Percentiles rank a stretch among this genome's conserved stretches.
Conservation (phyloP, 2,888 invertebrate genomes). For the Epistrophella euchroma region DNA sequence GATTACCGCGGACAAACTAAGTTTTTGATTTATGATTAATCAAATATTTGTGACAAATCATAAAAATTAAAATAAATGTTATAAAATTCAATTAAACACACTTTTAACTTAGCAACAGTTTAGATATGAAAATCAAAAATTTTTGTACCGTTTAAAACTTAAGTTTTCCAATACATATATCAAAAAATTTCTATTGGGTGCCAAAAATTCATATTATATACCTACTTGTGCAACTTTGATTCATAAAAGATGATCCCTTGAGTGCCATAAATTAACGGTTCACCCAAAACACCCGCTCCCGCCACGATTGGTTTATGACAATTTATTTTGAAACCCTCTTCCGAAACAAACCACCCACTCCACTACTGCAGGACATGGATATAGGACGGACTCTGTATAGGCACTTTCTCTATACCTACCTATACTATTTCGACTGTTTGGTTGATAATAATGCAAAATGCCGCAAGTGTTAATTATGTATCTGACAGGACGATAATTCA, state of each 20-base stretch:
- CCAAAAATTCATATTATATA: conserved; percentile 48
- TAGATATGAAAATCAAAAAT: too few species aligned
- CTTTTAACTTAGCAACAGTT: too few species aligned
- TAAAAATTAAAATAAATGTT: too few species aligned
- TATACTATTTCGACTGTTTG: conserved; percentile 20
- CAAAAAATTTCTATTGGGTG: conserved; percentile 5
- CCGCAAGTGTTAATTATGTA: conserved; percentile 76
- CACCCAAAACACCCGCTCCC: conserved; percentile 34
- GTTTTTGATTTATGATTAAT: too few species aligned
- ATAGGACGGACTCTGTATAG: conserved; percentile 29
- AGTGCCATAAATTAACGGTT: conserved; percentile 71
- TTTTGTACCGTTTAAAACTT: background rate
- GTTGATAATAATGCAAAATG: conserved; percentile 76
- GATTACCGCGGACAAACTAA: too few species aligned
- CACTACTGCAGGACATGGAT: conserved; percentile 21
- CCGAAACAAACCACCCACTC: background rate
- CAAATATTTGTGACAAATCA: too few species aligned
- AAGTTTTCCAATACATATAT: conserved; percentile 32
- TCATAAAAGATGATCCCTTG: conserved; percentile 74
- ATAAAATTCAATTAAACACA: too few species aligned
- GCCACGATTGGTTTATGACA: conserved; percentile 50
- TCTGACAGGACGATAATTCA: conserved; percentile 76
- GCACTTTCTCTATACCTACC: conserved; percentile 14
- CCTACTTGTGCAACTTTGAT: conserved; percentile 62
- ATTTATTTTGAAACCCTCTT: conserved; percentile 57